phyloP scores from a whole-genome alignment of 2,797 vertebrate genomes.

The Furcifer pardalis region DNA sequence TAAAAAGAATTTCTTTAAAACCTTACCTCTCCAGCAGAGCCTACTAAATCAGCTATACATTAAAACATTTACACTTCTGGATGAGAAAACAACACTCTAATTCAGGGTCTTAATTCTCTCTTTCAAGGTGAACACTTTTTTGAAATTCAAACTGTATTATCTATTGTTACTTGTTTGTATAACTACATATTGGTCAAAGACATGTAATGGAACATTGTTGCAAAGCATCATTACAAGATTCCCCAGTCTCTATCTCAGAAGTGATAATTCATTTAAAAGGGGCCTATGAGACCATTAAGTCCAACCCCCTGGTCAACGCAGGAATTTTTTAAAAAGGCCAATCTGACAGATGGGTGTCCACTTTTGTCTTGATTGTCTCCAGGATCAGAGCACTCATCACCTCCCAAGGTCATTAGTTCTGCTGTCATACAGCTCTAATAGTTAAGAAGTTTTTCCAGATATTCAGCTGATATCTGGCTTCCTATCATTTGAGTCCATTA shows the following conservation, averaged over 20 bases:
- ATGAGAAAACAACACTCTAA: slow-evolving; percentile 15
- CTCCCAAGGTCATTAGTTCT: no score
- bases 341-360: no score
- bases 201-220: neutral
- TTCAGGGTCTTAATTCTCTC: neutral
- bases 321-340: no score
- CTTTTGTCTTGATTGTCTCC: neutral
- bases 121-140: neutral
- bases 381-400: no score
- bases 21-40: slow-evolving; percentile 27
- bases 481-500: no score
- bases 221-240: neutral
- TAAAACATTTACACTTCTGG: slow-evolving; percentile 28
- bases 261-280: neutral
- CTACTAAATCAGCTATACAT: slow-evolving; percentile 9
- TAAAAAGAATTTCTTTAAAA: slow-evolving; percentile 28
- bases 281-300: no score
- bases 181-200: neutral
- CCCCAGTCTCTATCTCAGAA: neutral
- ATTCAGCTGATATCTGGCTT: no score
- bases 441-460: no score
- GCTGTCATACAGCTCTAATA: no score
- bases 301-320: no score
- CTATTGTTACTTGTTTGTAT: neutral
- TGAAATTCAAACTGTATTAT: neutral